Base-by-base conservation (phyloP, 2,888 invertebrate species). In the Agrotis clavis region DNA sequence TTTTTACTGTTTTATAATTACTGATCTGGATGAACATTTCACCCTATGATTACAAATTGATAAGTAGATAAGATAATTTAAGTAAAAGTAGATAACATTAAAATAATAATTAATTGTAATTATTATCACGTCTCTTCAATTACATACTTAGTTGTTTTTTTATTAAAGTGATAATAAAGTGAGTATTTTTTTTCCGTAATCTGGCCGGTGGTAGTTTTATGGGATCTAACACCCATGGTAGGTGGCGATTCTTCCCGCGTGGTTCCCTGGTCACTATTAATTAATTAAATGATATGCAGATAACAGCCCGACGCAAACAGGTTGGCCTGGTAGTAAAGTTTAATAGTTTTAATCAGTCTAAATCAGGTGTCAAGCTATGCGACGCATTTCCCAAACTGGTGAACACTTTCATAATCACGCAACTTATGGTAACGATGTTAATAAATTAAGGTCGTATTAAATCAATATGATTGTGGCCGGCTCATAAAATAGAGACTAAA, bases 61-160 rank as follows among this genome's bases (percentile, higher is more conserved):
- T 35, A 25, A 6, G 35, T 7, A 41, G 1, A 9, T 11, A 41
- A 35, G 4, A 9, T 62, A 54, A 64, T 70, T 57, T 54, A 71
- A 63, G 54, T 61, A 61, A 71, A 66, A 51, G 57, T 47, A 54
- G 35, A 16, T 2, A 45, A 47, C 63, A 71, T 77, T 77, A 73
- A 84, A 85, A 89, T 87, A 88, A 86, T 87, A 90, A 90, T 90
- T 87, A 84, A 89, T 88, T 87, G 86, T 87, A 89, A 90, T 90
- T 89, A 88, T 88, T 79, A 88, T 85, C 87, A 87, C 84, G 72
- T 78, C 84, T 89, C 82, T 88, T 90, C 88, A 90, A 87, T 84
- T 16, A n/a, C n/a, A n/a, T n/a, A n/a, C 14, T 14, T 82, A 86
- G 78, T 84, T 83, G 83, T 84, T 89, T 88, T 89, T 84, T 82